Evolutionary conservation across 2,888 invertebrate species (phyloP), one percentile per base, ranked within the genome.

Genomic region (Baccha elongata): DNA sequence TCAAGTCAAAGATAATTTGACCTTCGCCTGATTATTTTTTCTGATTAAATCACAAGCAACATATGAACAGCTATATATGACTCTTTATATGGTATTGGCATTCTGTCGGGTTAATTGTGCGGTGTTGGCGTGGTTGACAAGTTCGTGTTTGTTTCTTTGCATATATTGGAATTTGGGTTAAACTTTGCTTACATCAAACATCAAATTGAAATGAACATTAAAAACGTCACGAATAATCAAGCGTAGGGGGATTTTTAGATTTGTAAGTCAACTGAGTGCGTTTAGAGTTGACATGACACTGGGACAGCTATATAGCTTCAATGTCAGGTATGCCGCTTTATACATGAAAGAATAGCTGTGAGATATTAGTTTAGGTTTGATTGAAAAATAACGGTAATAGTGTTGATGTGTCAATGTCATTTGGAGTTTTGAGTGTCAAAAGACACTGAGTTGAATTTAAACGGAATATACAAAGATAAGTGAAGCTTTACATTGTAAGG

Each of bases 181-280:
- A 60, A 71, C 71, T 50, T 50, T 71, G 71, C 50, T 50, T 71
- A 60, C 29, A n/a, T n/a, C n/a, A n/a, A n/a, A 53, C 35, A 29
- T 26, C 26, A 17, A 19, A 37, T 15, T 32, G 19, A 42, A 52
- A 50, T 42, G 60, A 50, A n/a, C 26, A 50, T 50, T 15, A 50
- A 60, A 29, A 52, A 32, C 21, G 26, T 29, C 29, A 44, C 19
- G 11, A 29, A 21, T 15, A 23, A 7, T 11, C 19, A 58, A 29
- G 13, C 1, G 48, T 21, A 29, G 55, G 55, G 55, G 55, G 55
- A 37, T 19, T 23, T 35, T 32, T 21, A 1, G 7, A 3, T 1
- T 7, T 44, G 4, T 19, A 44, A 44, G n/a, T n/a, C n/a, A n/a
- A n/a, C n/a, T n/a, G n/a, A n/a, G n/a, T n/a, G n/a, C n/a, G n/a